phyloP scores from a whole-genome alignment of 2,888 invertebrate species.

The Hirtodrosophila trivittata region DNA sequence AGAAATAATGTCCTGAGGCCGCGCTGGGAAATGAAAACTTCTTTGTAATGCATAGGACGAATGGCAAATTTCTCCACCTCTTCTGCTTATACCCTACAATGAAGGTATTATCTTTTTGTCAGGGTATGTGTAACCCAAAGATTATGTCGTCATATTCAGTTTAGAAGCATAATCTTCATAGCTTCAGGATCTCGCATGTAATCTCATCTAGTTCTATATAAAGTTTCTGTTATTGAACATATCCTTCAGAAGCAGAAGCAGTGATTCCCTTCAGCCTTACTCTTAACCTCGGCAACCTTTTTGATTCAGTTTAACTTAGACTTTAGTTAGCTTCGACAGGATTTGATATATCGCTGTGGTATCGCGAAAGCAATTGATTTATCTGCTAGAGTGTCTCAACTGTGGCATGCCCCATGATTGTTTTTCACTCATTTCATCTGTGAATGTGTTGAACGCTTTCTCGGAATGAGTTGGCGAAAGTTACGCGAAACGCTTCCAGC shows the following conservation, averaged over 20 bases:
- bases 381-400: constrained; percentile 7
- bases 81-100: neutral
- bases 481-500: constrained; percentile 71
- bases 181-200: too few relatives aligned
- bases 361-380: neutral
- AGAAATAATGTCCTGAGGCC: constrained; percentile 74
- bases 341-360: neutral
- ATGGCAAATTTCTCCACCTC: constrained; percentile 39
- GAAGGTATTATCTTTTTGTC: neutral
- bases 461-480: constrained; percentile 50
- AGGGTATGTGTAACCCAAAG: neutral
- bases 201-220: too few relatives aligned
- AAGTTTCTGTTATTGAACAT: too few relatives aligned
- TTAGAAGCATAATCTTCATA: too few relatives aligned
- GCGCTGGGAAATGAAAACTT: constrained; percentile 73
- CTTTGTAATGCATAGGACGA: constrained; percentile 65
- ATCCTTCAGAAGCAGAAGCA: too few relatives aligned
- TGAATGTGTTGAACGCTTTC: constrained; percentile 13
- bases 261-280: too few relatives aligned
- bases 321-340: too few relatives aligned
- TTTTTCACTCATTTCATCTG: constrained; percentile 2
- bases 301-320: too few relatives aligned
- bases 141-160: too few relatives aligned
- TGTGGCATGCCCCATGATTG: neutral
- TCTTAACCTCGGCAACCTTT: too few relatives aligned